Percentiles rank a stretch among this genome's conserved stretches.
These are phyloP conservation scores for Xanthorhoe spadicearia DNA, from an alignment of 2,888 invertebrate species.

Conservation along the genomic window DNA sequence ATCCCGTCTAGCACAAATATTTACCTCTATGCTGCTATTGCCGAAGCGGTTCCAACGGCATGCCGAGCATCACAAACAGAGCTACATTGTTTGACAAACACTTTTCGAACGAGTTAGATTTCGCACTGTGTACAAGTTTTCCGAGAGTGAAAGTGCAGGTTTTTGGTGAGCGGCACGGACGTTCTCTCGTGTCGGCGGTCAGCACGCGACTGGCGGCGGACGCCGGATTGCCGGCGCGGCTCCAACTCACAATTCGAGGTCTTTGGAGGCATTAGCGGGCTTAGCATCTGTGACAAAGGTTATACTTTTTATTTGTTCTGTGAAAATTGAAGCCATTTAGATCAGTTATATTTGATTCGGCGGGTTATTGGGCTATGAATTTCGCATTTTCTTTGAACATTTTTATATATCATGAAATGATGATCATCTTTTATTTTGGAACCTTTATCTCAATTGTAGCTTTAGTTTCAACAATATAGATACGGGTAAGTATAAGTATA, in stretches of 20 bases:
- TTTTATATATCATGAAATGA: conserved; percentile 1
- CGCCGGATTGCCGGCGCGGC: conserved; percentile 36
- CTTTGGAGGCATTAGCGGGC: conserved; percentile 68
- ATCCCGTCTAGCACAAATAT: conserved; percentile 65
- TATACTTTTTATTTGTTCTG: conserved; percentile 61
- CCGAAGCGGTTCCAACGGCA: conserved; percentile 59
- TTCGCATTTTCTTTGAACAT: conserved; percentile 15
- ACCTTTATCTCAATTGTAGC: background rate
- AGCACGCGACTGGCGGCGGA: conserved; percentile 67
- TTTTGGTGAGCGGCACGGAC: conserved; percentile 49
- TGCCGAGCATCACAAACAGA: conserved; percentile 53
- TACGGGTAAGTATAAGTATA: background rate
- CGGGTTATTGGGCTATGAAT: conserved; percentile 3
- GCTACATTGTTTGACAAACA: conserved; percentile 58
- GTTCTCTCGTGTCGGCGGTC: conserved; percentile 66
- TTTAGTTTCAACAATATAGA: background rate
- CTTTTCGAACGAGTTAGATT: conserved; percentile 42
- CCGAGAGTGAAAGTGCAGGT: conserved; percentile 52
- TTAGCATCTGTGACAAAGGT: conserved; percentile 70
- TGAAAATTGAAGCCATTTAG: conserved; percentile 27
- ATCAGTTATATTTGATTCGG: conserved; percentile 21
- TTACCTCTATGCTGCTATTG: conserved; percentile 72
- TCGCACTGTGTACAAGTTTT: conserved; percentile 58
- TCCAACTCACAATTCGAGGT: conserved; percentile 70
- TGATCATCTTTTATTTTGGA: background rate